Evolutionary conservation across 2,797 vertebrate genomes (phyloP).

Genomic region (Macropus fuliginosus): DNA sequence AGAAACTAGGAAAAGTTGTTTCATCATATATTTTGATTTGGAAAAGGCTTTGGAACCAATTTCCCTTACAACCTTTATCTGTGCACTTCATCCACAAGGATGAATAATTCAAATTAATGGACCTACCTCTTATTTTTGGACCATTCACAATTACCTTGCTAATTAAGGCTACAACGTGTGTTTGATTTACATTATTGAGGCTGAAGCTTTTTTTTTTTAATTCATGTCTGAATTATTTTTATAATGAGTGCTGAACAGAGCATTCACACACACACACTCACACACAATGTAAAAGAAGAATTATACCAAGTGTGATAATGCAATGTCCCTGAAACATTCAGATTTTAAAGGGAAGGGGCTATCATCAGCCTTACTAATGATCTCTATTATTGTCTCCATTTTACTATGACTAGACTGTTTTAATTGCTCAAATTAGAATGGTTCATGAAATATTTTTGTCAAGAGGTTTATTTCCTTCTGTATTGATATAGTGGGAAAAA

Average conservation of each 20-base stretch:
- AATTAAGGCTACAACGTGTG: not conserved
- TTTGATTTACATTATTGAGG: not conserved
- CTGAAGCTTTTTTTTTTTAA: not conserved
- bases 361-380: not conserved
- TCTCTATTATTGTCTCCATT: not conserved
- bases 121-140: conserved; percentile 50
- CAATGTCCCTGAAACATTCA: not conserved
- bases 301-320: not conserved
- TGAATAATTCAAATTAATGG: conserved; percentile 68
- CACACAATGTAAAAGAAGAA: not conserved
- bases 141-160: conserved; percentile 42
- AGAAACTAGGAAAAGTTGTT: conserved; percentile 15
- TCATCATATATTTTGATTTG: not conserved
- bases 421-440: not conserved
- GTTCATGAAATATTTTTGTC: not conserved
- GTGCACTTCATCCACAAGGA: conserved; percentile 53
- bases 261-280: not conserved
- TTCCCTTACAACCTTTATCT: conserved; percentile 21
- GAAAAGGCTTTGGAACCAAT: conserved; percentile 3
- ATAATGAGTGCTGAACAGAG: conserved; percentile 22
- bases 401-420: not conserved
- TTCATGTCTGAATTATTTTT: conserved; percentile 13
- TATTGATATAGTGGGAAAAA: not conserved
- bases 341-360: conserved; percentile 7
- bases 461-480: not conserved